A percentile compares a stretch with the other conserved stretches of the same genome.
Evolutionary conservation across 1,140 invertebrate genomes (phyloP).

Genomic region (Cecropterus lyciades): DNA sequence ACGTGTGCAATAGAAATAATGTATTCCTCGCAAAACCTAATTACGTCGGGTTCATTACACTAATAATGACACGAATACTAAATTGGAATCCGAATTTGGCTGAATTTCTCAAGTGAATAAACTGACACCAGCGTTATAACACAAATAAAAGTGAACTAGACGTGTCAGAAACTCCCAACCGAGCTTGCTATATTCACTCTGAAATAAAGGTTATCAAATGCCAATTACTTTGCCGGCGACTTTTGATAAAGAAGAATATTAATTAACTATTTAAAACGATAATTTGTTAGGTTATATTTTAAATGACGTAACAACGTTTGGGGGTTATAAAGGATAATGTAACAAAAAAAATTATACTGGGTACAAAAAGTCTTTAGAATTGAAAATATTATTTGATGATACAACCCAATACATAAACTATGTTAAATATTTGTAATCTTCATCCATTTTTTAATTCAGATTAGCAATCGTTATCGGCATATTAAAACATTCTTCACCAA

Average conservation of each 20-base stretch:
- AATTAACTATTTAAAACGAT: constrained; percentile 1
- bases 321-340: no score
- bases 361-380: no score
- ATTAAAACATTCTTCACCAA: constrained; percentile 46
- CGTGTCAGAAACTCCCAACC: background rate
- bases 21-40: constrained; percentile 22
- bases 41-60: constrained; percentile 26
- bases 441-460: constrained; percentile 36
- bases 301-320: no score
- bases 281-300: no score
- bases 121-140: background rate
- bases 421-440: constrained; percentile 8
- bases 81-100: constrained; percentile 1
- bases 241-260: constrained; percentile 8
- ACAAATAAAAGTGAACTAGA: background rate
- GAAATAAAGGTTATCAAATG: constrained; percentile 19
- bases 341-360: no score
- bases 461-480: constrained; percentile 41
- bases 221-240: constrained; percentile 3
- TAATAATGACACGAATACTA: background rate
- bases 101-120: background rate
- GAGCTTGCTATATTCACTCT: background rate
- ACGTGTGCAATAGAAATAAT: constrained; percentile 17
- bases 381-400: no score
- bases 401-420: background rate